Base-by-base conservation (phyloP, 2,888 invertebrate genomes). In the Pegoplata infirma region DNA sequence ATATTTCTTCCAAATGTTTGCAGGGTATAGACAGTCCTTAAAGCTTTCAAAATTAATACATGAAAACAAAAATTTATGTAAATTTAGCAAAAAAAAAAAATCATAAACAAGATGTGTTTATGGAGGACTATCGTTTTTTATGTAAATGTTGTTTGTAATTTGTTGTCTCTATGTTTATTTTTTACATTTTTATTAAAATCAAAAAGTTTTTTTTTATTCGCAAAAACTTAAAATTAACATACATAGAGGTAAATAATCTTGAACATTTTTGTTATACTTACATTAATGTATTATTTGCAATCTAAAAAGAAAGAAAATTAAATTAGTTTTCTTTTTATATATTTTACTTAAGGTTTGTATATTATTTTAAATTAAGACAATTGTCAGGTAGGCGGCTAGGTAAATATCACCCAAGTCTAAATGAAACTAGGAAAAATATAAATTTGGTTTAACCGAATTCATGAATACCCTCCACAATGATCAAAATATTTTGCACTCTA, bases 91-190 rank as follows among this genome's bases (percentile, higher is more conserved):
- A 51, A 51, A 51, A 51, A 51, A 51, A n/a, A 21, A 46, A 21
- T n/a, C 12, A 21, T 16, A 21, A 46, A 12, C 25, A 28, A 61
- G 8, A 66, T 53, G 32, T 47, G 56, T 56, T 56, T 67, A 67
- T 55, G 36, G 56, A 28, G 28, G 32, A 56, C 32, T n/a, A n/a
- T n/a, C n/a, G n/a, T 36, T 68, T 1, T 10, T 2, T 47, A 21
- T 56, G 32, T 32, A 32, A 32, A 58, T 68, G 23, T 32, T 47
- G 56, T 56, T 36, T 68, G 16, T 32, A 56, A 68, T 56, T 36
- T 68, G 16, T 28, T 3, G 25, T 17, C 16, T 2, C 6, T 10
- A 5, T 53, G n/a, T 17, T 28, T 17, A 28, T 16, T 16, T 28
- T 14, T 10, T 17, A 53, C 10, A 53, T 2, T 14, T 28, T 4